Percentiles rank a stretch among this genome's conserved stretches.
Evolutionary conservation across 2,888 invertebrate species (phyloP).

Genomic region (Philopedon plagiatum): DNA sequence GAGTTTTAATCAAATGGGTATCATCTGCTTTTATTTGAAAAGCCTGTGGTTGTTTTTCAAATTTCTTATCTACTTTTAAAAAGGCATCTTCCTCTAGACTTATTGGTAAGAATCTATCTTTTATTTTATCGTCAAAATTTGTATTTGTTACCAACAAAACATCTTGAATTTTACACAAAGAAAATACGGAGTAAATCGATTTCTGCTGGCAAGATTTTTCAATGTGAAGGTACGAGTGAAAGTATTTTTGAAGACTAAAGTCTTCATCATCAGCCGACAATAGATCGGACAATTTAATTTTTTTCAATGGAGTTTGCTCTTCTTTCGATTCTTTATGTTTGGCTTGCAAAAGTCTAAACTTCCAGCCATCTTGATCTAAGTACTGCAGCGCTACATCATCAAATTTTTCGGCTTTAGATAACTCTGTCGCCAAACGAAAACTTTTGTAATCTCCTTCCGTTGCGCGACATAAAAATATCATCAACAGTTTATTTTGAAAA

Average conservation of each 20-base stretch:
- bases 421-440: conserved; percentile 22
- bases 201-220: background rate
- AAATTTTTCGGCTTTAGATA: background rate
- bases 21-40: background rate
- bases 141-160: conserved; percentile 6
- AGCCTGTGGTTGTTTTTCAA: background rate
- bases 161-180: conserved; percentile 6
- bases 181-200: conserved; percentile 8
- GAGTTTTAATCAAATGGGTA: background rate
- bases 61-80: background rate
- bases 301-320: background rate
- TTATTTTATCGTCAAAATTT: background rate
- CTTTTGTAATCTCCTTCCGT: background rate
- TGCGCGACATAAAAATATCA: conserved; percentile 18
- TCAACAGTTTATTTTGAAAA: conserved; percentile 20
- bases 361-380: background rate
- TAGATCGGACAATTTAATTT: conserved; percentile 1
- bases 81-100: background rate
- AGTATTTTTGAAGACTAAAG: conserved; percentile 22
- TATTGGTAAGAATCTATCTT: background rate
- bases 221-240: conserved; percentile 11
- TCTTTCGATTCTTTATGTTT: conserved; percentile 3
- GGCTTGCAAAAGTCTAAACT: conserved; percentile 10
- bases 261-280: background rate
- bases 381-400: conserved; percentile 21